phyloP scores from a whole-genome alignment of 2,797 vertebrate genomes.

The Cryptoblepharus egeriae region DNA sequence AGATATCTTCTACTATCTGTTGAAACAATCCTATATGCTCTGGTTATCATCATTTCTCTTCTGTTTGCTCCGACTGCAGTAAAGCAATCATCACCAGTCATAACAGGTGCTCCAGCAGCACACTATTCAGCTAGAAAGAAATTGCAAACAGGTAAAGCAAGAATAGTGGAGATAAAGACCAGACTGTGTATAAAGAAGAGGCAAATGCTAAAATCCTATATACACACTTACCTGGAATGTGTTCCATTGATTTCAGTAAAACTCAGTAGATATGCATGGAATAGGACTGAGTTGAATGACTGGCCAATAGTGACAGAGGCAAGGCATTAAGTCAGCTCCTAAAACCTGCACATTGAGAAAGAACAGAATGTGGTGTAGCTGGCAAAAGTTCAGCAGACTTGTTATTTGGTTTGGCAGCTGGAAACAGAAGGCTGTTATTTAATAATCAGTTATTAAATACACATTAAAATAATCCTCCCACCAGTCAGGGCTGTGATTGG shows the following conservation, averaged over 20 bases:
- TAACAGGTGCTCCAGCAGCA: too few species aligned
- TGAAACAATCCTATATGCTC: too few species aligned
- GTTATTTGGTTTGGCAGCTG: constrained; percentile 31
- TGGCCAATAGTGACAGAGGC: neutral
- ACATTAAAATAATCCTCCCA: neutral
- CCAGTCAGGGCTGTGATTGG: neutral
- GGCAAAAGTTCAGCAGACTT: constrained; percentile 7
- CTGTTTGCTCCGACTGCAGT: too few species aligned
- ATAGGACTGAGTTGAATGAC: neutral
- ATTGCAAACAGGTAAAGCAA: neutral
- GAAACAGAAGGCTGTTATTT: neutral
- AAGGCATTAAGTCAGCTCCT: neutral
- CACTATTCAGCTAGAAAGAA: neutral
- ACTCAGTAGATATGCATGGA: neutral
- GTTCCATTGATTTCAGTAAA: too few species aligned
- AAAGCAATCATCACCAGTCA: too few species aligned
- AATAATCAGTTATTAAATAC: constrained; percentile 19
- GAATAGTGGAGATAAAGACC: neutral
- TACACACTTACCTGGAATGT: too few species aligned
- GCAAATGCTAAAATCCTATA: too few species aligned
- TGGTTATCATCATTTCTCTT: too few species aligned
- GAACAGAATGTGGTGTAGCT: constrained; percentile 22
- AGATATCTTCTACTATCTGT: too few species aligned
- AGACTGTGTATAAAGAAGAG: neutral
- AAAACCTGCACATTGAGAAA: neutral